Conservation (phyloP, 2,797 vertebrate genomes). For the Carduelis carduelis region DNA sequence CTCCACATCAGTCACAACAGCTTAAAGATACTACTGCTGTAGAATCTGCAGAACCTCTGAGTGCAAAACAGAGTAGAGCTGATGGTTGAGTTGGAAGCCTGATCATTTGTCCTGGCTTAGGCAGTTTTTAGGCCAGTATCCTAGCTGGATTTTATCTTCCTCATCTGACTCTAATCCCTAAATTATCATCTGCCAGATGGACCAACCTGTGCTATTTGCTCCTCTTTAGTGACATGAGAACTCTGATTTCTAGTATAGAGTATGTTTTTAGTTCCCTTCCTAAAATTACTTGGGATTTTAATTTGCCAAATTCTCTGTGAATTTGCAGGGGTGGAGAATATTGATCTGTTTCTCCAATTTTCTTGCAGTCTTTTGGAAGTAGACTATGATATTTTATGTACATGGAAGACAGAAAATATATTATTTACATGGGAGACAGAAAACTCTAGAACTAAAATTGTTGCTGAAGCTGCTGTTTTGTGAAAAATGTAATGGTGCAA, state of each 20-base stretch:
- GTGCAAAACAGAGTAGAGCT: background rate
- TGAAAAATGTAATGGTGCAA: background rate
- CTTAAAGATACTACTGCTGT: background rate
- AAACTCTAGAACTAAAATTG: background rate
- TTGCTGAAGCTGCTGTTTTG: background rate
- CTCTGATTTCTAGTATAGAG: background rate
- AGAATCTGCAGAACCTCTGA: background rate
- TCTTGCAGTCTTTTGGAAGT: background rate
- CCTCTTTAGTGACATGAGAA: background rate
- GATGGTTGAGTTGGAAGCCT: background rate
- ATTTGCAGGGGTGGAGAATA: background rate
- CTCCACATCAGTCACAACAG: background rate
- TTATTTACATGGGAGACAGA: background rate
- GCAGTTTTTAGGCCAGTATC: background rate
- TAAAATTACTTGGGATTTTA: background rate
- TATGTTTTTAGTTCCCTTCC: background rate
- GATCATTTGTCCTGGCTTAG: background rate
- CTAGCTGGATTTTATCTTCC: background rate
- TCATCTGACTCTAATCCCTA: background rate
- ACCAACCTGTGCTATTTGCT: background rate
- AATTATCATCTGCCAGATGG: background rate
- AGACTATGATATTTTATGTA: background rate
- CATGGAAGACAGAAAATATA: background rate
- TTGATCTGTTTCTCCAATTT: background rate
- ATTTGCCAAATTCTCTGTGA: background rate